Conservation (phyloP, 2,888 invertebrate species). For the Drosophila nigricruria region DNA sequence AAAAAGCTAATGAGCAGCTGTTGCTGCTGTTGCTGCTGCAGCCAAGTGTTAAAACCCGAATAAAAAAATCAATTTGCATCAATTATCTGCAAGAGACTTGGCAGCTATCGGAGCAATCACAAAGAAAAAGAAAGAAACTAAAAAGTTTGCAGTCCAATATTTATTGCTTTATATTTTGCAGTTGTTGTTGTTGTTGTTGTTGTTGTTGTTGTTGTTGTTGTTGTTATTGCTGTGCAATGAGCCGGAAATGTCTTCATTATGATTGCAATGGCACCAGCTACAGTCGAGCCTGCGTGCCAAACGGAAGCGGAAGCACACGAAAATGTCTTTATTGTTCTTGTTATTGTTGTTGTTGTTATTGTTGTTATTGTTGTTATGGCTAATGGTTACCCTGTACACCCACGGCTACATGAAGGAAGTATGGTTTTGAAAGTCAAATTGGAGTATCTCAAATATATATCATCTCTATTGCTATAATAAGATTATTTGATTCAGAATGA, state of each 20-base stretch:
- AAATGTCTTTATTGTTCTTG: conserved; percentile 64
- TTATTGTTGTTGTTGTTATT: conserved; percentile 59
- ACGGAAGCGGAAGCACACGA: conserved; percentile 62
- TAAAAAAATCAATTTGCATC: conserved; percentile 57
- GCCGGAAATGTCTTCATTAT: conserved; percentile 80
- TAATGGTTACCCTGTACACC: conserved; percentile 6
- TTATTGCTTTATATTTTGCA: conserved; percentile 6
- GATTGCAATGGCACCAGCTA: conserved; percentile 64
- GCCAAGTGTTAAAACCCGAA: conserved; percentile 46
- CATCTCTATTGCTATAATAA: no score
- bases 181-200: not conserved
- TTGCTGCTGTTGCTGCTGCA: conserved; percentile 37
- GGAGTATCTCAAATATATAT: not conserved
- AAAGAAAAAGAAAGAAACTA: not conserved
- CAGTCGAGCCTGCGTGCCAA: conserved; percentile 20
- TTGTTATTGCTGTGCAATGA: conserved; percentile 68
- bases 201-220: conserved; percentile 22
- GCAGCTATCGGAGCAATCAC: not conserved
- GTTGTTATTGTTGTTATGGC: conserved; percentile 33
- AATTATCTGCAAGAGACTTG: conserved; percentile 46
- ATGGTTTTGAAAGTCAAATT: not conserved
- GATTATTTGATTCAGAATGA: not conserved
- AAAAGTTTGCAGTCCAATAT: conserved; percentile 21
- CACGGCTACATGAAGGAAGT: no score
- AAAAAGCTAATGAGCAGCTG: conserved; percentile 29